These are phyloP conservation scores for Meiosimyza platycephala DNA, from an alignment of 2,888 invertebrate species.

Conservation along the genomic window DNA sequence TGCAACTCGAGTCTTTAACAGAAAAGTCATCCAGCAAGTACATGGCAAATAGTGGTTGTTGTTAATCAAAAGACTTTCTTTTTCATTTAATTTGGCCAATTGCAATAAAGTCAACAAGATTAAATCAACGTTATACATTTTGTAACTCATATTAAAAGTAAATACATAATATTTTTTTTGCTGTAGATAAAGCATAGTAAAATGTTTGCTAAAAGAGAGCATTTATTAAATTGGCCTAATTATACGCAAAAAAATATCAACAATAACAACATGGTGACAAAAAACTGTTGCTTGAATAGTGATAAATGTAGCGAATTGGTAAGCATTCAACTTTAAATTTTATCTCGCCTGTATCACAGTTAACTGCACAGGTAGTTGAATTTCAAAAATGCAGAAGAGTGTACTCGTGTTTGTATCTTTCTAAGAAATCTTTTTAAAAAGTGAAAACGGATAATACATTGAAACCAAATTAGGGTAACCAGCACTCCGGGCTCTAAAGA, in stretches of 20 bases:
- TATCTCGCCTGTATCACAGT: not conserved
- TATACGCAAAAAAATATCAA: conserved; percentile 45
- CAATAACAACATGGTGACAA: conserved; percentile 37
- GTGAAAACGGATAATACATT: no score
- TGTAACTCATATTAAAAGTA: conserved; percentile 28
- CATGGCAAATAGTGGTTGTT: conserved; percentile 26
- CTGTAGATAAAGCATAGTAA: conserved; percentile 16
- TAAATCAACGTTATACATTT: conserved; percentile 25
- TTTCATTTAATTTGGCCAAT: conserved; percentile 12
- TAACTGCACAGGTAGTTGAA: no score
- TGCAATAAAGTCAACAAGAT: not conserved
- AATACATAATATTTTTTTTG: not conserved
- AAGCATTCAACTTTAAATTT: conserved; percentile 41
- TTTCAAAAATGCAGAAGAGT: no score
- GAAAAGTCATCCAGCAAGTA: conserved; percentile 50
- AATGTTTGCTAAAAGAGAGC: conserved; percentile 60
- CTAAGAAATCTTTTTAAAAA: no score
- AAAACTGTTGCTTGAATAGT: conserved; percentile 48
- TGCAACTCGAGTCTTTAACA: conserved; percentile 54
- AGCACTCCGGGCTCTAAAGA: no score
- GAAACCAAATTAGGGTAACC: no score
- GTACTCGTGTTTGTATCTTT: no score
- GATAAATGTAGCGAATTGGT: conserved; percentile 54
- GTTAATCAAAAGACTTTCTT: conserved; percentile 34
- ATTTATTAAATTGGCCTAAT: conserved; percentile 47